A percentile compares a stretch with the other conserved stretches of the same genome.
Conservation (phyloP, 2,888 invertebrate species). For the Melikaiella ostensackeni region DNA sequence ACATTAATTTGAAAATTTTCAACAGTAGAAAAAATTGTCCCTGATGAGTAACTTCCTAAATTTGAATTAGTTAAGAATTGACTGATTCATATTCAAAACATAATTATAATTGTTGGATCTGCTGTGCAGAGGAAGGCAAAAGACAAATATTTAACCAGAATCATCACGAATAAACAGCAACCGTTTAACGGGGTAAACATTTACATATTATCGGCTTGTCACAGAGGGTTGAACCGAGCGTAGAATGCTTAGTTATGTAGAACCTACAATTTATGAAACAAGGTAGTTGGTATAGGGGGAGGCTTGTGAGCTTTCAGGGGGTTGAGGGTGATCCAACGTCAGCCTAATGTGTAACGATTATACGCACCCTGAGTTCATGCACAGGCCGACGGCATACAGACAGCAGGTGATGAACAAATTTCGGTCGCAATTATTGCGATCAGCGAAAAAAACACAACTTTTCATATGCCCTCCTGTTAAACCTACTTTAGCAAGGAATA, state of each 20-base stretch:
- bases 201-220: constrained; percentile 35
- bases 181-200: constrained; percentile 23
- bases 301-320: neutral
- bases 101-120: neutral
- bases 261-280: neutral
- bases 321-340: constrained; percentile 15
- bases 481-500: no score
- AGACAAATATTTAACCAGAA: constrained; percentile 4
- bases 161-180: neutral
- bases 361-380: constrained; percentile 29
- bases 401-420: constrained; percentile 20
- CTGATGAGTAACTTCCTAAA: no score
- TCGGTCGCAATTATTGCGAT: neutral
- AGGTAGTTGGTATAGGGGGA: no score
- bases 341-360: constrained; percentile 36
- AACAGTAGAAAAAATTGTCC: no score
- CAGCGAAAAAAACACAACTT: no score
- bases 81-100: neutral
- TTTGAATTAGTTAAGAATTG: no score
- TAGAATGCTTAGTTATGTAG: neutral
- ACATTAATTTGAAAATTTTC: no score
- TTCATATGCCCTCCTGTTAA: no score
- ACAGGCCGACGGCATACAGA: constrained; percentile 26
- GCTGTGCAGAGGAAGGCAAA: neutral
- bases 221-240: constrained; percentile 1